phyloP scores from a whole-genome alignment of 2,797 vertebrate genomes.

The Lates japonicus region DNA sequence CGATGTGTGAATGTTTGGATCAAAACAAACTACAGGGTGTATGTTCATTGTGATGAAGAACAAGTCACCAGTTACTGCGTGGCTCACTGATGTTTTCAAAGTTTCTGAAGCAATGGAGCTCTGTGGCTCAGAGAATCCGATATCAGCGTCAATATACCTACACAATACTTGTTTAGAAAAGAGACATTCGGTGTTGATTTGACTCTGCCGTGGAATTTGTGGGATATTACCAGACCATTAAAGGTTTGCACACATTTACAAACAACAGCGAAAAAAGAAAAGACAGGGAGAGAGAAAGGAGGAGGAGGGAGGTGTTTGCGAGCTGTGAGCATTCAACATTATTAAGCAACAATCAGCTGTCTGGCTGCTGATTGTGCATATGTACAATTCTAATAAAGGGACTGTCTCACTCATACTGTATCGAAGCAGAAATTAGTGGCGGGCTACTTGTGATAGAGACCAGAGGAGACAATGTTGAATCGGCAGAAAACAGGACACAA shows the following conservation, averaged over 20 bases:
- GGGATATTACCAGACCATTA: neutral
- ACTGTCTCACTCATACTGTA: neutral
- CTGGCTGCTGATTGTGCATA: neutral
- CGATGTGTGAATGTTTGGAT: no score
- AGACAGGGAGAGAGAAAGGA: neutral
- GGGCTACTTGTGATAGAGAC: conserved; percentile 19
- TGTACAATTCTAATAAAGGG: neutral
- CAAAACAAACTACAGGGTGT: no score
- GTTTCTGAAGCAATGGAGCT: neutral
- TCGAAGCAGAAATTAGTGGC: neutral
- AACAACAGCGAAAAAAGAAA: neutral
- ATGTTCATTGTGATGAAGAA: no score
- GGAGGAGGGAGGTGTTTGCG: no score
- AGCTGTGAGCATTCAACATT: no score
- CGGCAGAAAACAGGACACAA: conserved; percentile 34
- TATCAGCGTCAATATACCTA: neutral
- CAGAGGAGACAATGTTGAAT: conserved; percentile 40
- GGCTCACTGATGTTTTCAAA: neutral
- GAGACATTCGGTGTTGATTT: neutral
- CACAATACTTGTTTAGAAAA: neutral
- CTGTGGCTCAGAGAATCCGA: neutral
- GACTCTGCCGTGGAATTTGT: neutral
- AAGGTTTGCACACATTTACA: neutral
- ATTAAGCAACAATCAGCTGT: neutral
- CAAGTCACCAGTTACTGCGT: no score